Evolutionary conservation across 2,797 vertebrate species (phyloP), one percentile per base, ranked within the genome.

Genomic region (Macroramphosus scolopax): DNA sequence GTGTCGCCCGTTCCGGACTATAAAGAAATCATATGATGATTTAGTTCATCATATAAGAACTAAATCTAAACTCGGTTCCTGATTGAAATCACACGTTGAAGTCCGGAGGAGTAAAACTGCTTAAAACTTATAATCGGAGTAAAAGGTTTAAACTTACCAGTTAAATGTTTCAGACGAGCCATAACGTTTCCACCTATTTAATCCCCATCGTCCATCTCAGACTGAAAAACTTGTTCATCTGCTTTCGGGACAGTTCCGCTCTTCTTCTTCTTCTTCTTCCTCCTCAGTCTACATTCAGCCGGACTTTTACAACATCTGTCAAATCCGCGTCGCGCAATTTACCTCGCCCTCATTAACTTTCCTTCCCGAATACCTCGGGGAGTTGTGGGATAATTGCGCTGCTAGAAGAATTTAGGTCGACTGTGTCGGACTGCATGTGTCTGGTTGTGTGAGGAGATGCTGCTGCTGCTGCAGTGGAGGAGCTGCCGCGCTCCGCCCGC

Each of bases 321-420:
- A 54, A 58, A 15, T 55, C 64, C 44, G 10, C 77, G 59, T 63
- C 66, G 33, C 63, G 71, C 61, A 56, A 42, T 58, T 67, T 41
- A 50, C 81, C 75, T 73, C 79, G 63, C 60, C 76, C 81, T 78
- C 76, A 62, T 83, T 82, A 80, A 79, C n/a, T 77, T 83, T 68
- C 51, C 55, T 28, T 31, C n/a, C 43, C 8, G 43, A 61, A 52
- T 16, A 64, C 86, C 83, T 72, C 67, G n/a, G 85, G 86, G 79
- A 67, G 28, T 75, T 61, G 45, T 20, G n/a, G 51, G 78, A 84
- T 88, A 87, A 86, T 86, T 85, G 77, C 72, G 64, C 51, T 49
- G 38, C 69, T 66, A 59, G 66, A 69, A 76, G 71, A 78, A 90
- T 88, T 79, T 37, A 78, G 89, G 88, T 89, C 84, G 88, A 4